Percentiles rank a stretch among this genome's conserved stretches.
Evolutionary conservation across 2,113 vertebrate genomes (phyloP).

Genomic region (Gracilinanus agilis): DNA sequence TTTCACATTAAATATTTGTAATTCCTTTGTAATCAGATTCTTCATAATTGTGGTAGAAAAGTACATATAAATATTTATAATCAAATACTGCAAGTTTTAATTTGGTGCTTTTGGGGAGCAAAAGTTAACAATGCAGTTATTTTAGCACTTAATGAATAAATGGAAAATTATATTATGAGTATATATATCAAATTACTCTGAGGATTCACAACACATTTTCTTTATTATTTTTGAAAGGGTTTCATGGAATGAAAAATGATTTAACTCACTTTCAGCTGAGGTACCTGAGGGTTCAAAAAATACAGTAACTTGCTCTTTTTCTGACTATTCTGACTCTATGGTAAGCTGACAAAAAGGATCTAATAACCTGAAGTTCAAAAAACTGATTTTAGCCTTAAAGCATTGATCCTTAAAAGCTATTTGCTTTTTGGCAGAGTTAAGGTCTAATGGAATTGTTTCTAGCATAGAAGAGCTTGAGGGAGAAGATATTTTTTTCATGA

Average conservation of each 20-base stretch:
- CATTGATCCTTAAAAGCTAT: neutral
- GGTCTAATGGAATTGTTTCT: neutral
- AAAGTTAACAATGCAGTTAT: neutral
- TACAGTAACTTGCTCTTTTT: neutral
- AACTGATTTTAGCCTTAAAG: neutral
- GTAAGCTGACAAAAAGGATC: neutral
- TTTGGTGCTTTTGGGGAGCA: neutral
- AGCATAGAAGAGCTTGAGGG: neutral
- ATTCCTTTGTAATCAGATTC: neutral
- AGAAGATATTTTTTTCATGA: neutral
- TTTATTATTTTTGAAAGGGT: neutral
- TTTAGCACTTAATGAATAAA: neutral
- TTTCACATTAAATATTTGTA: neutral
- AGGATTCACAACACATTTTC: neutral
- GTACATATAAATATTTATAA: neutral
- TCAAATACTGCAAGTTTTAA: neutral
- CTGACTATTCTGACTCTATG: neutral
- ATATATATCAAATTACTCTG: neutral
- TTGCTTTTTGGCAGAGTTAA: neutral
- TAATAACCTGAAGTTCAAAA: neutral
- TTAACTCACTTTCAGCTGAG: neutral
- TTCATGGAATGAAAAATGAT: neutral
- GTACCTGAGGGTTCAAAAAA: neutral
- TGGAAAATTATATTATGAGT: neutral
- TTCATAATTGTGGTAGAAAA: neutral